Conservation (phyloP, 53 echinoderm and acorn worm species). For the Arbacia lixula region DNA sequence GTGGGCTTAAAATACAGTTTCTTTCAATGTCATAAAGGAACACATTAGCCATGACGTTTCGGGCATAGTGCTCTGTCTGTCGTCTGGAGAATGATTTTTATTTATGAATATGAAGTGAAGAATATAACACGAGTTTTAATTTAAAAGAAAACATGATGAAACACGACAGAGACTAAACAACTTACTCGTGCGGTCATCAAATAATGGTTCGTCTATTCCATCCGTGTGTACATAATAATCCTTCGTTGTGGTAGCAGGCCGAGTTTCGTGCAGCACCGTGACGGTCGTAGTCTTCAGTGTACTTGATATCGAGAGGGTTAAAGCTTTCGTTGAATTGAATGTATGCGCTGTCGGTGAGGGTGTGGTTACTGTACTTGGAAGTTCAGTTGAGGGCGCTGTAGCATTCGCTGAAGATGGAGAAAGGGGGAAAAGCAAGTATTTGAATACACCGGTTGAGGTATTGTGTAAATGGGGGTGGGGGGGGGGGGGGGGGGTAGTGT, state of each 20-base stretch:
- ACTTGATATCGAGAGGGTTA: background rate
- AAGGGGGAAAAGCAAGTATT: no score
- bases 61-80: no score
- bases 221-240: background rate
- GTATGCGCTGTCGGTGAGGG: background rate
- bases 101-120: no score
- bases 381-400: background rate
- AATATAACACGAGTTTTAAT: no score
- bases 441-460: background rate
- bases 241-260: background rate
- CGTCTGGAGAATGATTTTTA: no score
- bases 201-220: background rate
- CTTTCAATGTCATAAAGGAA: no score
- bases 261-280: background rate
- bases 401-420: slow-evolving; percentile 13
- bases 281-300: background rate
- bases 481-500: background rate
- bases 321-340: no score
- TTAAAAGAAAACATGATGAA: no score
- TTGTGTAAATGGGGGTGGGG: background rate
- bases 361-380: background rate
- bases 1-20: no score
- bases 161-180: no score
- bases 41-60: no score
- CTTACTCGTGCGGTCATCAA: no score